Conservation (phyloP, 2,797 vertebrate genomes). For the Kryptolebias ocellatus region DNA sequence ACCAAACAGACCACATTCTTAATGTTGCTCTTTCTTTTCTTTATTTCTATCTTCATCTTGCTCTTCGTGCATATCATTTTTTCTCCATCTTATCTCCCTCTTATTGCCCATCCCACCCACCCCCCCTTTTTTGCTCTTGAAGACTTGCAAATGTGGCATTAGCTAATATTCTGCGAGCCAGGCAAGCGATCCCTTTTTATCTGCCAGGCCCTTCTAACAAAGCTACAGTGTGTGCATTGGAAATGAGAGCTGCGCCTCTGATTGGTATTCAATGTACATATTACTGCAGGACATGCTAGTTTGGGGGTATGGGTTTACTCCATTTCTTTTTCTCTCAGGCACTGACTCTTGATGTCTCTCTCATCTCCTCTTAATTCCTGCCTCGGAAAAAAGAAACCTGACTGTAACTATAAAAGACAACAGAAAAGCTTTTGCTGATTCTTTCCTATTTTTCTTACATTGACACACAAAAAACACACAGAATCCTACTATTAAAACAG, state of each 20-base stretch:
- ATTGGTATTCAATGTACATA: slow-evolving; percentile 96
- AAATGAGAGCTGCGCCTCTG: slow-evolving; percentile 92
- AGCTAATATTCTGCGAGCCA: slow-evolving; percentile 94
- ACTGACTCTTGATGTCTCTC: slow-evolving; percentile 34
- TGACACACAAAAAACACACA: not conserved
- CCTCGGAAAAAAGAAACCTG: slow-evolving; percentile 67
- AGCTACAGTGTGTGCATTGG: slow-evolving; percentile 94
- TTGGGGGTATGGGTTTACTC: slow-evolving; percentile 77
- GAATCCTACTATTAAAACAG: no score
- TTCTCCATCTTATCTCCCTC: slow-evolving; percentile 70
- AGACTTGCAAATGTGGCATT: slow-evolving; percentile 99
- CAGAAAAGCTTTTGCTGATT: slow-evolving; percentile 33
- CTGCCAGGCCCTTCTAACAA: slow-evolving; percentile 90
- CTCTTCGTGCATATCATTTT: slow-evolving; percentile 48
- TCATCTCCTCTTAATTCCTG: slow-evolving; percentile 48
- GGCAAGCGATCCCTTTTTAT: slow-evolving; percentile 87
- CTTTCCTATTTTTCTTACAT: slow-evolving; percentile 27
- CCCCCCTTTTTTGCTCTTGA: slow-evolving; percentile 81
- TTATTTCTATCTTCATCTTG: slow-evolving; percentile 52
- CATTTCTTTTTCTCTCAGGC: slow-evolving; percentile 31
- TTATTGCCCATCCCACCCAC: slow-evolving; percentile 55
- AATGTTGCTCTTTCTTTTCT: slow-evolving; percentile 43
- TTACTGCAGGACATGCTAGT: slow-evolving; percentile 88
- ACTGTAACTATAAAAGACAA: slow-evolving; percentile 32
- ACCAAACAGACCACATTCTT: slow-evolving; percentile 80